phyloP scores from a whole-genome alignment of 2,113 vertebrate genomes.

The Coptodon rendalli region DNA sequence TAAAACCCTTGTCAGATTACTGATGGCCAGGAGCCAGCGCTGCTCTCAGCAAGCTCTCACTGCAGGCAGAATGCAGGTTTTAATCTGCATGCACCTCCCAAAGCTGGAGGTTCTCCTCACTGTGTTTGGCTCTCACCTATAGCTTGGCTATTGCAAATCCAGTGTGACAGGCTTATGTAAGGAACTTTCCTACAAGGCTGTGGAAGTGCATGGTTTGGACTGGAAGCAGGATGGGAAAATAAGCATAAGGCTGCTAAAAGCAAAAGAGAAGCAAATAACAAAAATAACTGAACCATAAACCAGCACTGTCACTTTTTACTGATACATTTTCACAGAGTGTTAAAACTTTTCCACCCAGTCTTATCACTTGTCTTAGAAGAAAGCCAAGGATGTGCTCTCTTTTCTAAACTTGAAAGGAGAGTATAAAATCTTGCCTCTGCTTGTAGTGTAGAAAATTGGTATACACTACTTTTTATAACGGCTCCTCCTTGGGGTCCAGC shows the following conservation, averaged over 20 bases:
- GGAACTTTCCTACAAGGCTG: neutral
- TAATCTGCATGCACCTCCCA: neutral
- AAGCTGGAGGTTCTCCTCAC: constrained; percentile 3
- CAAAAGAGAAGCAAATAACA: neutral
- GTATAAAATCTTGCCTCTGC: neutral
- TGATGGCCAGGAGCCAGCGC: constrained; percentile 42
- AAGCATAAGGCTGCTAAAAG: neutral
- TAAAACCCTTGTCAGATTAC: constrained; percentile 39
- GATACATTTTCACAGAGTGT: neutral
- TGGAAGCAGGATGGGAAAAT: neutral
- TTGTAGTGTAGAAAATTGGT: neutral
- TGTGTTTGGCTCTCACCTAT: neutral
- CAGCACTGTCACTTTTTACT: neutral
- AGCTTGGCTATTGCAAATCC: neutral
- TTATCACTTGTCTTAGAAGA: neutral
- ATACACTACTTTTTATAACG: constrained; percentile 2
- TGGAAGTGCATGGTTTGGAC: neutral
- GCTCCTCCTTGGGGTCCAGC: neutral
- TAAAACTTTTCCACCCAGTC: neutral
- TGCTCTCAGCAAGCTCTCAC: constrained; percentile 7
- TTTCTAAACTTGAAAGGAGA: neutral
- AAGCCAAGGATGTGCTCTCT: neutral
- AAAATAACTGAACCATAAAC: neutral
- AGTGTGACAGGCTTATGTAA: neutral
- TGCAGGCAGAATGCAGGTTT: constrained; percentile 15